Evolutionary conservation across 2,113 vertebrate species (phyloP), one percentile per base, ranked within the genome.

Genomic region (Shinisaurus crocodilurus): DNA sequence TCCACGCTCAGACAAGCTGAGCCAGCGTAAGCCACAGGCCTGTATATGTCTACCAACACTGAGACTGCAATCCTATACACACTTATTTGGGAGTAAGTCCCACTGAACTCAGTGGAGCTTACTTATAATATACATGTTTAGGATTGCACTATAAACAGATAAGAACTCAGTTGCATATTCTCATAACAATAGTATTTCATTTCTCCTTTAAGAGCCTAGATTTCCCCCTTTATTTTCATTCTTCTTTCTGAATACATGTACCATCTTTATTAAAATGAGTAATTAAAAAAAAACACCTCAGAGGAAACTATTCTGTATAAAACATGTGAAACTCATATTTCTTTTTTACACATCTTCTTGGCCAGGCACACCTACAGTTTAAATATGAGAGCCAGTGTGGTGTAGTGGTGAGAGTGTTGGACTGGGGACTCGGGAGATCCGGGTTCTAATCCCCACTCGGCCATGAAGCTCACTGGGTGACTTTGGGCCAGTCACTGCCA

Each of bases 231-330:
- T 27, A 9, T 85, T 82, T 77, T 15, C 43, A 57, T n/a, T 5
- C 0, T 45, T 0, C 50, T 74, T 79, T 37, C 82, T 74, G n/a
- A 45, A 37, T 13, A n/a, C 34, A 18, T 82, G 34, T n/a, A 13
- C 25, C 43, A 32, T 1, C 57, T 76, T 60, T 43, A 63, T 60
- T 18, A 75, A 43, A 27, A 23, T 6, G 8, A 1, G n/a, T 40
- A 5, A 37, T 32, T 74, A 37, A 50, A 23, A 40, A 69, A 75
- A 60, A 43, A 25, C n/a, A 40, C 29, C 13, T 86, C 45, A 75
- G 29, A 87, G 13, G 32, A 87, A 87, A 76, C 32, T 87, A 43
- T 60, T 32, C 25, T 75, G 70, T 43, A 63, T 18, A 43, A 60
- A 60, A 43, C 10, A 12, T 76, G 32, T 82, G 43, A 77, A 86